These are phyloP conservation scores for Hyalella azteca DNA, from an alignment of 2,888 invertebrate species.

Conservation along the genomic window DNA sequence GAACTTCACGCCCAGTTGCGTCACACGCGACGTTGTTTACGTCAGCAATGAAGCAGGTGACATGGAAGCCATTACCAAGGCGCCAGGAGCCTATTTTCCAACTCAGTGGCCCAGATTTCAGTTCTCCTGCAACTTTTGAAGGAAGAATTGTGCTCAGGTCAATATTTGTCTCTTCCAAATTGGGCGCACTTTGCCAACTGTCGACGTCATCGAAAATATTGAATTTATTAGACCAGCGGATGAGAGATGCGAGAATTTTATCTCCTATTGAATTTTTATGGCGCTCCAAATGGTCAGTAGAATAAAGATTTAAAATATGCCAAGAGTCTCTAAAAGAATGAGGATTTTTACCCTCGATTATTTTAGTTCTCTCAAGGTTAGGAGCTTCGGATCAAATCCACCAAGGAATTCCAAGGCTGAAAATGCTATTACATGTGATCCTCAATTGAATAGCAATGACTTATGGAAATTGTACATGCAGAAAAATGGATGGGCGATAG, in stretches of 20 bases:
- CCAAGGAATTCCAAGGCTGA: too few species aligned
- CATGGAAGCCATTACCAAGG: not conserved
- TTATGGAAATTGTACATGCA: too few species aligned
- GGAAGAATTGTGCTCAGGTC: not conserved
- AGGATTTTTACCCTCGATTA: too few species aligned
- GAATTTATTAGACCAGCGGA: not conserved
- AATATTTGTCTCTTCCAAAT: conserved; percentile 30
- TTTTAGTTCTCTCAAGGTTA: too few species aligned
- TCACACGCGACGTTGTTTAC: not conserved
- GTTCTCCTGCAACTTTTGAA: not conserved
- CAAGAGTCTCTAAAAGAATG: too few species aligned
- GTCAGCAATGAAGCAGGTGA: not conserved
- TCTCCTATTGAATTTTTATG: not conserved
- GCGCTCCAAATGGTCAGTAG: not conserved
- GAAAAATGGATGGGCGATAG: too few species aligned
- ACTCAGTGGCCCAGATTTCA: not conserved
- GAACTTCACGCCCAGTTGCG: too few species aligned
- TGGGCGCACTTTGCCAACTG: not conserved
- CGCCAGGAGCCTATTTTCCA: conserved; percentile 2
- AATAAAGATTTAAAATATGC: too few species aligned
- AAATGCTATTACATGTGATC: too few species aligned
- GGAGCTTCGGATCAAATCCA: too few species aligned
- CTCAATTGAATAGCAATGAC: too few species aligned
- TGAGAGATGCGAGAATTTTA: not conserved
- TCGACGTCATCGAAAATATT: conserved; percentile 17